Evolutionary conservation across 1,140 invertebrate genomes (phyloP), one percentile per base, ranked within the genome.

Genomic region (Streblospio benedicti): DNA sequence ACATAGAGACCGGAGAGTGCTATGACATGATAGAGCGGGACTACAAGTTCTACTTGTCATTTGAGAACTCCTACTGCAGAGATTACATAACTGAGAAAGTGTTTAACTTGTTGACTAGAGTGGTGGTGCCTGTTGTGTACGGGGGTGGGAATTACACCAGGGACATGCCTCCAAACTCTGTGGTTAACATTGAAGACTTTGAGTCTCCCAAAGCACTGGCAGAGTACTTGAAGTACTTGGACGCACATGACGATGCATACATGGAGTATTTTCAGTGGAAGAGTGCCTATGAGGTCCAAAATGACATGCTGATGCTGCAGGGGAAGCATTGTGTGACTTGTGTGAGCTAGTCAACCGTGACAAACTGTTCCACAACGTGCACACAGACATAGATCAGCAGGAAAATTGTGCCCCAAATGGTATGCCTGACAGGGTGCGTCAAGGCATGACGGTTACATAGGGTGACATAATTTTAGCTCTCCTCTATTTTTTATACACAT

Each of bases 31-130:
- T 98, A n/a, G 87, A 93, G 69, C 86, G 83, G 52, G 88, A 94
- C 53, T 98, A 97, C 79, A 97, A 97, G 75, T 97, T 98, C 80
- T 97, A 97, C 76, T 81, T 97, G 49, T 90, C 93, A 0, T 97
- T 98, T 72, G 79, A 81, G 59, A 81, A 80, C 58, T 71, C 71
- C 9, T 76, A 79, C 63, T 81, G 79, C 60, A 59, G 67, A 16
- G 79, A 81, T 60, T 81, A 81, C 60, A 74, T 81, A 12, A 81
- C 79, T 0, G 79, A 81, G 58, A 81, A 81, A 41, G 49, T 59
- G n/a, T 62, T 38, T 38, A 9, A n/a, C 9, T 9, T n/a, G 9
- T n/a, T 38, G 9, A n/a, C 35, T 38, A 38, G 9, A n/a, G 9
- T 9, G 9, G n/a, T 38, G 35, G 35, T 38, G 35, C 35, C 35